These are phyloP conservation scores for Neodiprion fabricii DNA, from an alignment of 1,140 invertebrate genomes.

Conservation along the genomic window DNA sequence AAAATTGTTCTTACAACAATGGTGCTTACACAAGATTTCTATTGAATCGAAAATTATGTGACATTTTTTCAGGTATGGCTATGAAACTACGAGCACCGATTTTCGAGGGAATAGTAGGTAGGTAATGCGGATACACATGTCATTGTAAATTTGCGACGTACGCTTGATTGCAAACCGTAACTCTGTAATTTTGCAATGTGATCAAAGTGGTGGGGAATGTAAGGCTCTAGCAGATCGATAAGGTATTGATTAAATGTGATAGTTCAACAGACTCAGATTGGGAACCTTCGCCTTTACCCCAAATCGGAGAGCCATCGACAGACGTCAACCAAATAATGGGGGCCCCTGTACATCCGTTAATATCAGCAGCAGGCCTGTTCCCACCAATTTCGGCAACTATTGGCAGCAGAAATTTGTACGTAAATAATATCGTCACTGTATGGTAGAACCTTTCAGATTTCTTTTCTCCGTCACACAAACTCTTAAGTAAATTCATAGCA, in stretches of 20 bases:
- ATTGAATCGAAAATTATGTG: too few species aligned
- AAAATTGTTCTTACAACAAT: too few species aligned
- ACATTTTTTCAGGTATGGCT: constrained; percentile 29
- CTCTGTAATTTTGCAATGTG: not conserved
- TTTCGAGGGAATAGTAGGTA: constrained; percentile 47
- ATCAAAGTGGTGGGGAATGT: not conserved
- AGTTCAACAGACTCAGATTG: constrained; percentile 53
- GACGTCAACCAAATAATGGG: constrained; percentile 48
- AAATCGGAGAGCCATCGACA: constrained; percentile 43
- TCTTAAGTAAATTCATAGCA: constrained; percentile 8
- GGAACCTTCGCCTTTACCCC: constrained; percentile 47
- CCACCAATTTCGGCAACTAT: constrained; percentile 43
- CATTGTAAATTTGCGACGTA: not conserved
- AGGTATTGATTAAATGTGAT: constrained; percentile 4
- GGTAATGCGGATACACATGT: not conserved
- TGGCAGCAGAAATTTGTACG: constrained; percentile 14
- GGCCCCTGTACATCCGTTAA: constrained; percentile 46
- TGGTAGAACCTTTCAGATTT: not conserved
- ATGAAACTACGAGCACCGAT: constrained; percentile 44
- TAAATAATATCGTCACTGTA: not conserved
- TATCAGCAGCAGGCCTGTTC: constrained; percentile 46
- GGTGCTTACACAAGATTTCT: too few species aligned
- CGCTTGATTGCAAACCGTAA: not conserved
- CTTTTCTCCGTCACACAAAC: constrained; percentile 19
- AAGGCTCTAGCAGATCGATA: not conserved